Base-by-base conservation (phyloP, 2,797 vertebrate genomes). In the Melanotaenia parkinsoni region DNA sequence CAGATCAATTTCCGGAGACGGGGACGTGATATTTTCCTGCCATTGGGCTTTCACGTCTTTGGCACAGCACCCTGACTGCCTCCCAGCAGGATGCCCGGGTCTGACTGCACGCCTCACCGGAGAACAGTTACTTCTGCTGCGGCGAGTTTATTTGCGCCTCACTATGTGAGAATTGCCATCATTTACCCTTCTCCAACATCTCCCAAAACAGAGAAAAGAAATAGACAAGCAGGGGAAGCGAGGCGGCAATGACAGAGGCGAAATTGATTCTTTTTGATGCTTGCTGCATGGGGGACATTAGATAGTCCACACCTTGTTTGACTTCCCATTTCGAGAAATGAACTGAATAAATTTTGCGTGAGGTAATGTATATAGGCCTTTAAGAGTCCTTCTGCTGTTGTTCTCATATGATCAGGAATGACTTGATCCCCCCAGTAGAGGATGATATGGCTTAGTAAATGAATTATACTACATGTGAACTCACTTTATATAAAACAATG, bases 1-100 rank as follows among this genome's bases (percentile, higher is more conserved):
- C 89, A 94, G 95, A 96, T 95, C 94, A 94, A 96, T 96, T 96
- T 95, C 95, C 93, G 89, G 90, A 92, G 94, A 94, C 90, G 88
- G 90, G 90, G 92, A 94, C 79, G 89, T 89, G 93, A 93, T 94
- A 94, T 95, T 96, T 95, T 94, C 89, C 92, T 90, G 84, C 89
- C 92, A 94, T 94, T 93, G 94, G 92, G 90, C 89, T 94, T 95
- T 93, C 92, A 92, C 92, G 89, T 92, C 90, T 95, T 79, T 78
- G 91, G 91, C 91, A 75, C 91, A 89, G 93, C 90, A 90, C 90
- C 91, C 89, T 93, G 94, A 94, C 93, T 93, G 93, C 84, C 82
- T 95, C 84, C 77, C 94, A 91, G 95, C 92, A 81, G 95, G 93
- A 93, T 86, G 89, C 77, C 89, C 88, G 77, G 89, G 86, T 89